Conservation (phyloP, 2,113 vertebrate species). For the Oxygymnocypris stewartii region DNA sequence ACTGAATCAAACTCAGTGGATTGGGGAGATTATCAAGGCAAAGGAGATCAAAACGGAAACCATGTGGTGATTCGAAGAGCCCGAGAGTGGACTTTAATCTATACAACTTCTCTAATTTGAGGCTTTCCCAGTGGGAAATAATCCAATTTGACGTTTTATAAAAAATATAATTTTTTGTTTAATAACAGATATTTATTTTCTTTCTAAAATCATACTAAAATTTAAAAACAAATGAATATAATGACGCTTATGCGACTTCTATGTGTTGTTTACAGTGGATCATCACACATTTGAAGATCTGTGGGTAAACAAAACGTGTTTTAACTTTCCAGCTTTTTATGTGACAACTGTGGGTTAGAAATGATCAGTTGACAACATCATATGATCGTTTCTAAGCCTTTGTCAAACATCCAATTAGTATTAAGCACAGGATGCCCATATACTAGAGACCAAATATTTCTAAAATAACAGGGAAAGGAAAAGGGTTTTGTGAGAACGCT, state of each 20-base stretch:
- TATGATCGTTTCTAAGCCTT: background rate
- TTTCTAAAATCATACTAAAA: too few species aligned
- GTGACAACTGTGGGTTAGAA: background rate
- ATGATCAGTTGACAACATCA: slow-evolving; percentile 12
- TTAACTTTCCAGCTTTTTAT: background rate
- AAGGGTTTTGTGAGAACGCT: slow-evolving; percentile 40
- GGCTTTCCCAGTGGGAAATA: slow-evolving; percentile 27
- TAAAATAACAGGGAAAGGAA: slow-evolving; percentile 58
- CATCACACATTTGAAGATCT: background rate
- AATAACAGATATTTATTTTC: too few species aligned
- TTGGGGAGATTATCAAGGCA: slow-evolving; percentile 72
- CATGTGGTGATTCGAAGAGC: slow-evolving; percentile 72
- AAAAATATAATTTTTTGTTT: too few species aligned
- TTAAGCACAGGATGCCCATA: slow-evolving; percentile 58
- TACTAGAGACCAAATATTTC: slow-evolving; percentile 67
- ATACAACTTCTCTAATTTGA: slow-evolving; percentile 8
- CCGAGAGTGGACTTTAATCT: slow-evolving; percentile 42
- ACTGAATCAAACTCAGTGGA: slow-evolving; percentile 77
- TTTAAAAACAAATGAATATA: background rate
- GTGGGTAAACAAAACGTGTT: background rate
- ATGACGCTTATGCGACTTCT: background rate
- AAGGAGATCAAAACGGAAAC: slow-evolving; percentile 68
- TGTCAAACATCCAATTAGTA: slow-evolving; percentile 73
- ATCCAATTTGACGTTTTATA: too few species aligned
- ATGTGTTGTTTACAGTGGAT: background rate